A percentile compares a stretch with the other conserved stretches of the same genome.
phyloP scores from a whole-genome alignment of 2,113 vertebrate genomes.

The Percopsis transmontana region DNA sequence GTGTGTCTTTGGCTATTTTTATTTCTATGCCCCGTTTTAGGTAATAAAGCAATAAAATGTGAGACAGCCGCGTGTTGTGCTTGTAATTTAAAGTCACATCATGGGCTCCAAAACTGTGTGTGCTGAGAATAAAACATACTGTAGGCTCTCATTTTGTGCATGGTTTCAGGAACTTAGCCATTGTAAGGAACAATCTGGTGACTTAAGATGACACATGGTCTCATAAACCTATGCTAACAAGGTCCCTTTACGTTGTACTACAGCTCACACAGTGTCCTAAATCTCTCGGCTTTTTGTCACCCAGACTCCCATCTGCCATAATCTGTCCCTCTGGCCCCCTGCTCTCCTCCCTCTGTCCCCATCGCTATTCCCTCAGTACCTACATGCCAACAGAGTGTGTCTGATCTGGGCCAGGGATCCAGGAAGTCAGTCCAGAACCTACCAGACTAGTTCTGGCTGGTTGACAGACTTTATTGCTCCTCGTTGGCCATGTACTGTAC shows the following conservation, averaged over 20 bases:
- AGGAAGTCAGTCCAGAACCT: conserved; percentile 36
- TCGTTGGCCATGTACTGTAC: conserved; percentile 12
- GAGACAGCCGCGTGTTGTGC: neutral
- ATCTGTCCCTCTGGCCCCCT: conserved; percentile 15
- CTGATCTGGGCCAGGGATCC: conserved; percentile 10
- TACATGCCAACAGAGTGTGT: neutral
- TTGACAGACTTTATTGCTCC: conserved; percentile 23
- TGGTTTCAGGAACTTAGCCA: neutral
- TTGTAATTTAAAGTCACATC: neutral
- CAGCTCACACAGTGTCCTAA: neutral
- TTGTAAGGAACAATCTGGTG: conserved; percentile 19
- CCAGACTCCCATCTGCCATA: conserved; percentile 4
- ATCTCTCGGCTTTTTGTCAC: conserved; percentile 14
- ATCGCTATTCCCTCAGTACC: conserved; percentile 10
- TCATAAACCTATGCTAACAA: conserved; percentile 38
- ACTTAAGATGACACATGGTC: conserved; percentile 2
- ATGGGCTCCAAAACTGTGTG: neutral
- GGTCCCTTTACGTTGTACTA: conserved; percentile 24
- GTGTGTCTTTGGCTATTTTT: neutral
- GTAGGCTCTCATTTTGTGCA: conserved; percentile 7
- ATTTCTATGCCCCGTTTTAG: neutral
- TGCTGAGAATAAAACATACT: no score
- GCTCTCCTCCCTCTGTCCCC: conserved; percentile 6
- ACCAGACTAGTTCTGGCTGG: conserved; percentile 23
- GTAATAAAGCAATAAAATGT: conserved; percentile 25